A percentile compares a stretch with the other conserved stretches of the same genome.
These are phyloP conservation scores for Urocynchramus pylzowi DNA, from an alignment of 2,113 vertebrate genomes.

Conservation along the genomic window DNA sequence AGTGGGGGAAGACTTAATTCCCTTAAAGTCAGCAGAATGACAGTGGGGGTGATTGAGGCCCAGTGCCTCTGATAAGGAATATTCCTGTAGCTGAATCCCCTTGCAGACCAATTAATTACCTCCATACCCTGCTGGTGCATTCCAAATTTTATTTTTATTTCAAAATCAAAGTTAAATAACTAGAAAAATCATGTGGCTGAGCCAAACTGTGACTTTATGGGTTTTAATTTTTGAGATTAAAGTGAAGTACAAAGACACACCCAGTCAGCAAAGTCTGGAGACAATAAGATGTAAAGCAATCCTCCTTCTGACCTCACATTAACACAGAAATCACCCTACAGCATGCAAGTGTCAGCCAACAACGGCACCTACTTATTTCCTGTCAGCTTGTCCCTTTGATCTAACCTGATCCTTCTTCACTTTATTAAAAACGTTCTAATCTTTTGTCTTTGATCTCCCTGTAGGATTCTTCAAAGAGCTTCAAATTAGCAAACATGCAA, in stretches of 20 bases:
- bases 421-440: constrained; percentile 72
- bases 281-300: constrained; percentile 67
- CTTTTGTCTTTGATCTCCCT: constrained; percentile 71
- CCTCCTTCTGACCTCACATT: constrained; percentile 66
- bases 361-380: constrained; percentile 70
- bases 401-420: constrained; percentile 71
- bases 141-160: constrained; percentile 56
- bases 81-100: neutral
- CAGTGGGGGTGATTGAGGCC: neutral
- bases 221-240: constrained; percentile 63
- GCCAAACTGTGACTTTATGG: constrained; percentile 51
- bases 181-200: constrained; percentile 35
- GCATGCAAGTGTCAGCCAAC: constrained; percentile 70
- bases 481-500: constrained; percentile 68
- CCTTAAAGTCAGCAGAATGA: neutral
- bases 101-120: constrained; percentile 25
- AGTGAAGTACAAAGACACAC: constrained; percentile 58
- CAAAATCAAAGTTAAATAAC: constrained; percentile 51
- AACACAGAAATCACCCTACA: constrained; percentile 71
- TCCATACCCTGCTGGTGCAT: neutral
- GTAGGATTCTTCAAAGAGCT: constrained; percentile 66
- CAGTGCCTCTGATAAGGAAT: neutral
- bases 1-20: neutral
- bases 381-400: constrained; percentile 71
- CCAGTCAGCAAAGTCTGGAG: constrained; percentile 65